Evolutionary conservation across 1,140 invertebrate species (phyloP), one percentile per base, ranked within the genome.

Genomic region (Eueides isabella): DNA sequence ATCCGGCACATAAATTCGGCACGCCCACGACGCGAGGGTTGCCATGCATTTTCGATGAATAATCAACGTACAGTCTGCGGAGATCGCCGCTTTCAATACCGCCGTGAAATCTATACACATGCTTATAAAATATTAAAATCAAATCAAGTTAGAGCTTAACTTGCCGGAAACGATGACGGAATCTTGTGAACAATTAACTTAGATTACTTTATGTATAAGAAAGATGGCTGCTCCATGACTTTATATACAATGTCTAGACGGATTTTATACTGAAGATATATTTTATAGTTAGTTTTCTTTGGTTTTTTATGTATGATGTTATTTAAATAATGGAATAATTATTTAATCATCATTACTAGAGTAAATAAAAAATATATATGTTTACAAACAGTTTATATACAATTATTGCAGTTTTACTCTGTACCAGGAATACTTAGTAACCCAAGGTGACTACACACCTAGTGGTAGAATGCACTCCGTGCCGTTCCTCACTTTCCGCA

Each of bases 1-100:
- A 79, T 80, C 76, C 77, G 82, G 23, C 63, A 75, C 76, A 83
- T 85, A 83, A 85, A 84, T 82, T 74, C 63, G 71, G 71, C 67
- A 70, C 75, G 66, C 71, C 75, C 75, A 76, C 71, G 66, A 61
- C 65, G 68, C 69, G 48, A 31, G 67, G 38, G 76, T 61, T 77
- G 67, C 31, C 76, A 68, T 68, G 66, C 61, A 33, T 76, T 76
- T 55, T 68, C 19, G 48, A 33, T 28, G 48, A 55, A 55, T 55
- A 55, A 55, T 55, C n/a, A 23, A 48, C 41, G 16, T 28, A 61
- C 26, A 64, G 3, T 9, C 61, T 64, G n/a, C n/a, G 23, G 33
- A 64, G 62, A 33, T 38, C 41, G 41, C n/a, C 44, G 38, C 41
- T 55, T 55, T 55, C 19, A 55, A 55, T 55, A 26, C 19, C 48